Base-by-base conservation (phyloP, 2,797 vertebrate genomes). In the Gastrophryne carolinensis region DNA sequence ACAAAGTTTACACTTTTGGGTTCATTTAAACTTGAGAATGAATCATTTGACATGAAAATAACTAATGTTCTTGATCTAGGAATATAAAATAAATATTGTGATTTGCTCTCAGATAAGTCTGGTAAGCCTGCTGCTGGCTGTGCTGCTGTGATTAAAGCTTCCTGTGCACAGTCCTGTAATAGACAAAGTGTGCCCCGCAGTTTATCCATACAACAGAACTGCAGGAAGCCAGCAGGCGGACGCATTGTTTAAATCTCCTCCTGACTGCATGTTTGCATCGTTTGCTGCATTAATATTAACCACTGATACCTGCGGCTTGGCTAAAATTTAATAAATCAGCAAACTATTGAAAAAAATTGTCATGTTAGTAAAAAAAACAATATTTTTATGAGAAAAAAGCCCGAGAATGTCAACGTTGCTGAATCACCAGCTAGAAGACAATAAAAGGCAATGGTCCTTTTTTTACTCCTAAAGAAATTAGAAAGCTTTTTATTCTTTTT, bases 151-250 rank as follows among this genome's bases (percentile, higher is more conserved):
- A 56, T 73, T 73, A 65, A 27, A 27, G 27, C 64, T 65, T 73
- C 70, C 57, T 57, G 24, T 56, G 50, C 34, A 56, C 56, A 56
- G 72, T 24, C 52, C 26, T 73, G 24, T 21, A 56, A 73, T 73
- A 64, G 30, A 73, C 27, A 63, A 73, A 53, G 44, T 53, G 72
- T 54, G 65, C 56, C 72, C 61, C 17, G 60, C 32, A 64, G 72
- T 65, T 73, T 65, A 73, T 73, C 61, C 64, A 63, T 73, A 73
- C 49, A 63, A 56, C 49, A 54, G 47, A 73, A 64, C 47, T 10
- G 61, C 32, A 44, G 72, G 72, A 73, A 41, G 50, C 26, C 27
- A 44, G 11, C 50, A 44, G 13, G 50, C 47, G 65, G 56, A 73
- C 65, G 49, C 32, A 65, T 73, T 37, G 44, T 35, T 54, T 41